phyloP scores from a whole-genome alignment of 2,888 invertebrate genomes.

The Drosophila robusta region DNA sequence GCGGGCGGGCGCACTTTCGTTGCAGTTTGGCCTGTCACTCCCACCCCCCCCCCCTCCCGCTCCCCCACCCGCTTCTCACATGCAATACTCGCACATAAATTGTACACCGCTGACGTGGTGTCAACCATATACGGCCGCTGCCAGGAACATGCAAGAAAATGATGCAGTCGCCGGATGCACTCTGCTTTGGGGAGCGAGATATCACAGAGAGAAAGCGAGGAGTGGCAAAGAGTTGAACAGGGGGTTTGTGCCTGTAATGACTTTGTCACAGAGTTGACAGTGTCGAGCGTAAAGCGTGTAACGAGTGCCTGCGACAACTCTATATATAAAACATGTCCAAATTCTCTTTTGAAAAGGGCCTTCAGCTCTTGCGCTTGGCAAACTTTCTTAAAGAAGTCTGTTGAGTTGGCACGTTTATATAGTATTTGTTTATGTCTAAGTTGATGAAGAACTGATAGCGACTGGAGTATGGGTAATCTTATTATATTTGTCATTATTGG shows the following conservation, averaged over 20 bases:
- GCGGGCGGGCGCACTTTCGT: constrained; percentile 26
- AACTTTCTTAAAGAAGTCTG: constrained; percentile 2
- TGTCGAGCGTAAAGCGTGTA: constrained; percentile 16
- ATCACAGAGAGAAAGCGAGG: too few species aligned
- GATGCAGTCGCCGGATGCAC: constrained; percentile 39
- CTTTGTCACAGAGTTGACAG: constrained; percentile 51
- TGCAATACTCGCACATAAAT: constrained; percentile 57
- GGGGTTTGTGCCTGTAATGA: constrained; percentile 36
- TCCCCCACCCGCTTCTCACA: constrained; percentile 1
- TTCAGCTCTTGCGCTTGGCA: not conserved
- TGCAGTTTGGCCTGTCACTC: constrained; percentile 20
- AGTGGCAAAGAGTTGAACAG: too few species aligned
- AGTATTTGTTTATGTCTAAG: not conserved
- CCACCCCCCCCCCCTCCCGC: not conserved
- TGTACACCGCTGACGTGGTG: constrained; percentile 63
- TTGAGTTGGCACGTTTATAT: not conserved
- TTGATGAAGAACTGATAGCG: not conserved
- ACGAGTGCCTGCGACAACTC: constrained; percentile 23
- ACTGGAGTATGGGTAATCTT: not conserved
- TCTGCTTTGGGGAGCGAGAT: constrained; percentile 3
- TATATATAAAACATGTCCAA: constrained; percentile 27
- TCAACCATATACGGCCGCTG: constrained; percentile 40
- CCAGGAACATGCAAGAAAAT: constrained; percentile 32
- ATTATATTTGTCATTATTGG: not conserved
- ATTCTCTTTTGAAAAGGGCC: constrained; percentile 27